Evolutionary conservation across 2,113 vertebrate species (phyloP).

Genomic region (Seriola rivoliana): DNA sequence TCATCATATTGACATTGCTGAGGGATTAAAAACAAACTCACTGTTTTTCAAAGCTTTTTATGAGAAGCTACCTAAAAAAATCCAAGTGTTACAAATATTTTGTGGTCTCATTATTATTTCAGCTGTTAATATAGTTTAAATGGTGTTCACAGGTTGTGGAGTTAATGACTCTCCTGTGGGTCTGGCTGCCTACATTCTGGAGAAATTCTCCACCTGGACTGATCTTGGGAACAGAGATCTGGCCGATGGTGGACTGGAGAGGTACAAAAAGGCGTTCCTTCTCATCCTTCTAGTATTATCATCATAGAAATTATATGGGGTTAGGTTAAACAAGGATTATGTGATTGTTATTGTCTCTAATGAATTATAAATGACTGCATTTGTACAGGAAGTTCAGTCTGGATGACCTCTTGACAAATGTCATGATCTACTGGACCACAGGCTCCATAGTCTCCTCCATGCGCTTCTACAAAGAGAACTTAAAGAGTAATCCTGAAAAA

Average conservation of each 20-base stretch:
- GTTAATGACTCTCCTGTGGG: conserved; percentile 90
- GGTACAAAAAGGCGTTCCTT: conserved; percentile 71
- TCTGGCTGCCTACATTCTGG: conserved; percentile 90
- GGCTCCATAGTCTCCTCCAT: conserved; percentile 89
- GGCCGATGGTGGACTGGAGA: conserved; percentile 88
- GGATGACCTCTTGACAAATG: conserved; percentile 89
- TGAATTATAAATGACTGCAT: neutral
- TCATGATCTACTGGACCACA: conserved; percentile 94
- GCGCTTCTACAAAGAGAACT: conserved; percentile 92
- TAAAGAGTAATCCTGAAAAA: conserved; percentile 44
- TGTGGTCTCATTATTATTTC: neutral
- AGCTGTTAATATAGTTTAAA: neutral
- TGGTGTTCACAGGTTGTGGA: conserved; percentile 84
- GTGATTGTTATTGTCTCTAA: neutral
- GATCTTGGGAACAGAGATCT: conserved; percentile 80
- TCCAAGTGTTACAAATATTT: neutral
- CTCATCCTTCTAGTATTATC: neutral
- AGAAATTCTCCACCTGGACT: conserved; percentile 92
- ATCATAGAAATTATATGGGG: neutral
- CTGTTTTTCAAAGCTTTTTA: too few relatives aligned
- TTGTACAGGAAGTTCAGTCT: conserved; percentile 87
- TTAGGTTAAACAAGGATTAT: neutral
- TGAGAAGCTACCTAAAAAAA: neutral
- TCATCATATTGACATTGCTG: neutral
- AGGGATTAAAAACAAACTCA: neutral